Evolutionary conservation across 2,797 vertebrate genomes (phyloP).

Genomic region (Mastacembelus armatus): DNA sequence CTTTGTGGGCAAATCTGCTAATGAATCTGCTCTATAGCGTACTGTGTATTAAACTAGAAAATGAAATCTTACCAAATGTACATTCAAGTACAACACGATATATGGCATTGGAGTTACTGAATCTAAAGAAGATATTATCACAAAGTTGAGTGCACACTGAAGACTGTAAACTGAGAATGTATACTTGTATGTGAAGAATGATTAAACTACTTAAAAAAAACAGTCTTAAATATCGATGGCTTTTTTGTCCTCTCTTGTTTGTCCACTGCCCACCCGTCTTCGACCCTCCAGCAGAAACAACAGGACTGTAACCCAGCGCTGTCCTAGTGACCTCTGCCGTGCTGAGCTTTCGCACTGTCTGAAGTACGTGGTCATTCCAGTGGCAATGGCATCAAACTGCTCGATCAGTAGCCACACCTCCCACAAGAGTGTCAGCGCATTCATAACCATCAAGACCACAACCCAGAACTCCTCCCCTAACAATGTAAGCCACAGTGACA

Average conservation of each 20-base stretch:
- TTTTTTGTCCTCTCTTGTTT: constrained; percentile 48
- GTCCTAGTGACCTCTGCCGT: constrained; percentile 61
- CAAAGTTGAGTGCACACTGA: constrained; percentile 29
- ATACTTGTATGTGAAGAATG: constrained; percentile 6
- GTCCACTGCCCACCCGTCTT: constrained; percentile 40
- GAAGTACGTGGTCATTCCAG: constrained; percentile 83
- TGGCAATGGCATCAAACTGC: constrained; percentile 81
- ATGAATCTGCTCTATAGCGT: constrained; percentile 10
- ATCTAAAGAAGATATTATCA: constrained; percentile 33
- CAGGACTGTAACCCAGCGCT: constrained; percentile 69
- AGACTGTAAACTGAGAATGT: constrained; percentile 29
- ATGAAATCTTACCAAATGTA: constrained; percentile 25
- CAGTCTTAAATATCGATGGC: constrained; percentile 76
- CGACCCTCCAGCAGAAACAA: constrained; percentile 82
- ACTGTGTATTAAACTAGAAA: constrained; percentile 58
- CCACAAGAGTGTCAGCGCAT: constrained; percentile 81
- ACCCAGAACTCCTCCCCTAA: constrained; percentile 83
- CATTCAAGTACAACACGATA: constrained; percentile 55
- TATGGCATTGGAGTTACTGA: constrained; percentile 41
- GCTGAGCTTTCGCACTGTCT: constrained; percentile 51
- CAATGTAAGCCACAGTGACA: constrained; percentile 58
- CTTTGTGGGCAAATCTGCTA: constrained; percentile 20
- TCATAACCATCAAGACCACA: constrained; percentile 77
- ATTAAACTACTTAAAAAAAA: constrained; percentile 9
- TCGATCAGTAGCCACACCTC: constrained; percentile 83